phyloP scores from a whole-genome alignment of 2,113 vertebrate genomes.

The Xenus cinereus region DNA sequence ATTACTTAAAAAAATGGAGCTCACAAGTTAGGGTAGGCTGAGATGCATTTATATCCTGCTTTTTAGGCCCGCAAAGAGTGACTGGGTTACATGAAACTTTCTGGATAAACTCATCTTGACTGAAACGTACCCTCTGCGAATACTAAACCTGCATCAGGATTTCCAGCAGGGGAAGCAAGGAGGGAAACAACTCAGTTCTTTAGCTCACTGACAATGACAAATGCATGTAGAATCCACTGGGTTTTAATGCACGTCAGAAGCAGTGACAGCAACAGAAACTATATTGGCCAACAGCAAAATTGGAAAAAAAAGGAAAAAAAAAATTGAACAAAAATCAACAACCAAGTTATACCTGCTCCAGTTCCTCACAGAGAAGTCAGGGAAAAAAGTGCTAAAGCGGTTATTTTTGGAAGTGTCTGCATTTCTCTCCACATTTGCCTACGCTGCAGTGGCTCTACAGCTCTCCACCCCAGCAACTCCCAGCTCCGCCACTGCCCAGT shows the following conservation, averaged over 20 bases:
- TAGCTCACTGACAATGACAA: neutral
- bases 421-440: neutral
- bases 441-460: neutral
- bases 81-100: neutral
- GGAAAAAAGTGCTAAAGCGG: neutral
- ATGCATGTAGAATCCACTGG: neutral
- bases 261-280: neutral
- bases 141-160: neutral
- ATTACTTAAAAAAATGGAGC: neutral
- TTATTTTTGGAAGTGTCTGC: neutral
- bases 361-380: neutral
- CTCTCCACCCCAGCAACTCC: neutral
- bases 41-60: neutral
- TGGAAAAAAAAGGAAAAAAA: neutral
- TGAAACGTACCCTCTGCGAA: neutral
- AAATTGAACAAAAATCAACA: neutral
- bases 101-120: neutral
- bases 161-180: neutral
- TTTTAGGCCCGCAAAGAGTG: neutral
- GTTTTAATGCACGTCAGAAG: neutral
- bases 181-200: neutral
- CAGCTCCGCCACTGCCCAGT: fast-evolving
- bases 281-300: neutral
- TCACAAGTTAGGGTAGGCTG: neutral
- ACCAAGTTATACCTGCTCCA: neutral